Conservation (phyloP, 2,113 vertebrate genomes). For the Phalacrocorax aristotelis region DNA sequence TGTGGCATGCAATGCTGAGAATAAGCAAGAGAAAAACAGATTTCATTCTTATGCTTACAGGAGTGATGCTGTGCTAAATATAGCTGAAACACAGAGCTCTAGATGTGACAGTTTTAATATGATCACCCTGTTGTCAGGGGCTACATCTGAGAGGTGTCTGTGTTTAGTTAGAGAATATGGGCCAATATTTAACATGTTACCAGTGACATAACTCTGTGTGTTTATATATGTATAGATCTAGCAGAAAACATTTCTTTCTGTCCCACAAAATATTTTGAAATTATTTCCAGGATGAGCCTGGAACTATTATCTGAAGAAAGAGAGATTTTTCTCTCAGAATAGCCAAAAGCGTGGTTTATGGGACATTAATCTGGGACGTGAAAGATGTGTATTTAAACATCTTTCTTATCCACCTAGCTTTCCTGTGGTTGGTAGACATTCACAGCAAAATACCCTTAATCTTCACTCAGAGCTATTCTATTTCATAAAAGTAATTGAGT, state of each 20-base stretch:
- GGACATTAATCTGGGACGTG: not conserved
- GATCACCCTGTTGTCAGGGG: not conserved
- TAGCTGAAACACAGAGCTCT: not conserved
- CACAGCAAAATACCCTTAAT: not conserved
- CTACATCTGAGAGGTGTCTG: not conserved
- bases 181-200: not conserved
- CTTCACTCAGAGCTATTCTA: not conserved
- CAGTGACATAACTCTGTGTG: not conserved
- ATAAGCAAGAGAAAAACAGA: not conserved
- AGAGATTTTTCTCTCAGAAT: not conserved
- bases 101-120: not conserved
- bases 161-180: not conserved
- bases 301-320: not conserved
- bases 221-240: not conserved
- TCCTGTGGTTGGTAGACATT: not conserved
- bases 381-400: not conserved
- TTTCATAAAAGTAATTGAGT: not conserved
- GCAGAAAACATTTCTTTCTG: not conserved
- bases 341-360: not conserved
- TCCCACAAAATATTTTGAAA: not conserved
- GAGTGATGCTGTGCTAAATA: conserved; percentile 7
- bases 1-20: not conserved
- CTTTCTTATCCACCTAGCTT: not conserved
- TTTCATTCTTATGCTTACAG: not conserved
- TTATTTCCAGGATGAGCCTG: not conserved